Percentiles rank a stretch among this genome's conserved stretches.
Conservation (phyloP, 2,797 vertebrate genomes). For the Thalassophryne amazonica region DNA sequence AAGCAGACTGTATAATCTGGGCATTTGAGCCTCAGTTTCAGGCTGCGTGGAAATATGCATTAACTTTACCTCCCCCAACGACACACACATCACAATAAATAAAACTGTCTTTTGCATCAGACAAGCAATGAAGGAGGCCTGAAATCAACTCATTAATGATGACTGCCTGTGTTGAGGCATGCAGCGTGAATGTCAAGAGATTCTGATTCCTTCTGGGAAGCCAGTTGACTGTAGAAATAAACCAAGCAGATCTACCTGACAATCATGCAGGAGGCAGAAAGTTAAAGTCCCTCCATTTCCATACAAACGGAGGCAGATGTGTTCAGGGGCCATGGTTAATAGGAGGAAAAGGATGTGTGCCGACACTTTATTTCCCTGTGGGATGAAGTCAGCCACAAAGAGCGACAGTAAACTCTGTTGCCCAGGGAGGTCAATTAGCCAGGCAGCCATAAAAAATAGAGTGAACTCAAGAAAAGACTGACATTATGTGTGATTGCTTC, state of each 20-base stretch:
- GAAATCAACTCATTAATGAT: conserved; percentile 32
- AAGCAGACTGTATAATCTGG: too few relatives aligned
- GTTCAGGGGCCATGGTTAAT: conserved; percentile 64
- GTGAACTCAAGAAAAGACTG: conserved; percentile 18
- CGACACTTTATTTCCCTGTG: conserved; percentile 60
- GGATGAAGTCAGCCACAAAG: conserved; percentile 36
- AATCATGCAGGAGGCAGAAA: conserved; percentile 37
- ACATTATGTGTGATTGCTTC: conserved; percentile 24
- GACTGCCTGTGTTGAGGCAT: conserved; percentile 27
- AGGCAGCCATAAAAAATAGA: conserved; percentile 44
- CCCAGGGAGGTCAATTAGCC: conserved; percentile 62
- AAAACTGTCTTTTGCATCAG: conserved; percentile 33
- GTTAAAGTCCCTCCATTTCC: conserved; percentile 55
- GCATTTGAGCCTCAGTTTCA: conserved; percentile 38
- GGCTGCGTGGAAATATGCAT: conserved; percentile 46
- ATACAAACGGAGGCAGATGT: conserved; percentile 54
- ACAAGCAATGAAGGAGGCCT: conserved; percentile 60
- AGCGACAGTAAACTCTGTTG: conserved; percentile 48
- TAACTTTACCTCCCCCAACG: conserved; percentile 43
- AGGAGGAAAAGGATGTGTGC: conserved; percentile 35
- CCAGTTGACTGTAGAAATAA: conserved; percentile 51
- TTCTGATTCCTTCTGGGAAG: conserved; percentile 41
- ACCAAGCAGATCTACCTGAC: conserved; percentile 44
- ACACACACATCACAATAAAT: conserved; percentile 47
- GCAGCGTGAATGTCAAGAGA: conserved; percentile 34